Conservation (phyloP, 2,888 invertebrate species). For the Empis stercorea region DNA sequence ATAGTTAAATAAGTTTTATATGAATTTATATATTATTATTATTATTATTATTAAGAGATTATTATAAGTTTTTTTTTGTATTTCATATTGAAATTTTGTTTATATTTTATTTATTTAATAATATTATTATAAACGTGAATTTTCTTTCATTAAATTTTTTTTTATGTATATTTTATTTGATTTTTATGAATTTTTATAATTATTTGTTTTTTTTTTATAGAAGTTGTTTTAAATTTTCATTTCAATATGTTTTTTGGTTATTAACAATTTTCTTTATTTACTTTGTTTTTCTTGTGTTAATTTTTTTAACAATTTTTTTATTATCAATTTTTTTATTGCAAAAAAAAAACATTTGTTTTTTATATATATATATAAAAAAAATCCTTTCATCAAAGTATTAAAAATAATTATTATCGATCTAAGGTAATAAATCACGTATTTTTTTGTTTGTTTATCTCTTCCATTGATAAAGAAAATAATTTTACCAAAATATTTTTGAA, state of each 20-base stretch:
- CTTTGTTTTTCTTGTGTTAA: constrained; percentile 10
- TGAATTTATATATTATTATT: too few relatives aligned
- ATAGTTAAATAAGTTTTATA: not conserved
- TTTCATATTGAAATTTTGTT: constrained; percentile 20
- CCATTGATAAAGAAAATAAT: constrained; percentile 3
- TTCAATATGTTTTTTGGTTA: not conserved
- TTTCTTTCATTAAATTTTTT: not conserved
- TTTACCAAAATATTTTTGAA: constrained; percentile 1
- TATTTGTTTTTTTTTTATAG: too few relatives aligned
- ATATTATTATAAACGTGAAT: constrained; percentile 6
- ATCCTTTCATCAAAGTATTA: not conserved
- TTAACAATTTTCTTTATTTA: constrained; percentile 8
- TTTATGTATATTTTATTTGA: not conserved
- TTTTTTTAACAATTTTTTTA: constrained; percentile 5
- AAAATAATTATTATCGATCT: too few relatives aligned
- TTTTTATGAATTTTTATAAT: not conserved
- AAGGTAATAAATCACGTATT: too few relatives aligned
- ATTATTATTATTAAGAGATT: too few relatives aligned
- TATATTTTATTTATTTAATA: constrained; percentile 7
- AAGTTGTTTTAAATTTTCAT: constrained; percentile 1
- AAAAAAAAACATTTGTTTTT: constrained; percentile 1
- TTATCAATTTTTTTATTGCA: constrained; percentile 4
- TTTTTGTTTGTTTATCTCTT: not conserved
- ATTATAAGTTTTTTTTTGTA: constrained; percentile 10
- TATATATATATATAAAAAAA: not conserved